Evolutionary conservation across 2,888 invertebrate species (phyloP), one percentile per base, ranked within the genome.

Genomic region (Diaphora mendica): DNA sequence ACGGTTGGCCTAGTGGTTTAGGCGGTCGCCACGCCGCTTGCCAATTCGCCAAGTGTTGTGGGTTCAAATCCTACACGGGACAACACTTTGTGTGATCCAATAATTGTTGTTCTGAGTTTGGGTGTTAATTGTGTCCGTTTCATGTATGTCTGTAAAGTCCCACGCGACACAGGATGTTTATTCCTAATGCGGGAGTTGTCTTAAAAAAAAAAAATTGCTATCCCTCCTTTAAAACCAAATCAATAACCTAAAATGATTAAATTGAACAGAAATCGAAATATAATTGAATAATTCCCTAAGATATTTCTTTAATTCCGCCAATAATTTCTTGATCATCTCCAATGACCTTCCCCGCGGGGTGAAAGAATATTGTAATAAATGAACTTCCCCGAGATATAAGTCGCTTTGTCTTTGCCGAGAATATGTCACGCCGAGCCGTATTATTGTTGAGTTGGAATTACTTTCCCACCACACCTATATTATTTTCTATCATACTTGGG

Each of bases 241-340:
- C 65, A 71, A 55, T 72, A 64, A 17, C 35, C 48, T 65, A 71
- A 72, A 71, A 71, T 66, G 15, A 59, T 76, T 67, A 68, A 74
- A 77, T 81, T 68, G 70, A 73, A 73, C 62, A 71, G 62, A 71
- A 77, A 73, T 74, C 65, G 64, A 39, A 74, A 78, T 73, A 74
- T 82, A 82, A 82, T 82, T 83, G 80, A 78, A 83, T 81, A 81
- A 81, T 82, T 71, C 73, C 44, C 26, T 11, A 66, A 80, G 80
- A 72, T 79, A 66, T 80, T 78, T 76, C 68, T 75, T 64, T 77
- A 80, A 83, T 82, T 76, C 77, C 72, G 65, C 76, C 77, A 82
- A 83, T 79, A 70, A 68, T 83, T 73, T 76, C 75, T 42, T 75
- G 74, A 73, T 76, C 74, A 70, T 48, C 66, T 68, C 68, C 76